Conservation (phyloP, 2,113 vertebrate species). For the Vombatus ursinus region DNA sequence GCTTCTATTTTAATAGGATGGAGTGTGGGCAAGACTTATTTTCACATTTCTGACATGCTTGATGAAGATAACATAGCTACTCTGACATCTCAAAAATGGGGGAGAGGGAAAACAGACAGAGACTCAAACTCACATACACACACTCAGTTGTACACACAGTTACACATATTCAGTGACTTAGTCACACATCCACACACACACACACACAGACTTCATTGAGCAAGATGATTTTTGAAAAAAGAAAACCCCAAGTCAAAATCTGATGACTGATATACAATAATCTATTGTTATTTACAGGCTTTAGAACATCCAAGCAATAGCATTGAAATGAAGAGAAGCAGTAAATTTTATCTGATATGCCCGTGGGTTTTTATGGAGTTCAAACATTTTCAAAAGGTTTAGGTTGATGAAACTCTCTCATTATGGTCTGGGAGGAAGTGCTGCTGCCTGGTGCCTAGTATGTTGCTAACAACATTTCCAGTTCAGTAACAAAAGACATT, state of each 20-base stretch:
- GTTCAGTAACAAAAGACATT: constrained; percentile 36
- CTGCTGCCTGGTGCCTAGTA: constrained; percentile 29
- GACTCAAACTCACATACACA: not conserved
- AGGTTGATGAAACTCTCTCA: constrained; percentile 57
- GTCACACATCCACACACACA: not conserved
- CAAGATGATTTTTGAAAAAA: constrained; percentile 59
- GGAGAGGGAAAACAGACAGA: not conserved
- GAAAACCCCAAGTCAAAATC: constrained; percentile 77
- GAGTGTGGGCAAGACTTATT: constrained; percentile 46
- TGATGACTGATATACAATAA: constrained; percentile 63
- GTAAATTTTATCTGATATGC: constrained; percentile 65
- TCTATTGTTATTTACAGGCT: constrained; percentile 81
- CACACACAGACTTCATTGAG: constrained; percentile 30
- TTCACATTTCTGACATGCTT: constrained; percentile 58
- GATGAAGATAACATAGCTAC: constrained; percentile 62
- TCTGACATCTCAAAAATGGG: constrained; percentile 49
- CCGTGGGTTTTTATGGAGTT: constrained; percentile 60
- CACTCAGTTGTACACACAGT: not conserved
- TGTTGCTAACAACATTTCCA: constrained; percentile 56
- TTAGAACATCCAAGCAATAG: constrained; percentile 52
- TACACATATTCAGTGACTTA: not conserved
- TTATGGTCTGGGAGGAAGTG: constrained; percentile 53
- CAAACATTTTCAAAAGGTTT: constrained; percentile 48
- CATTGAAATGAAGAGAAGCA: constrained; percentile 58
- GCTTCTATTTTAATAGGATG: constrained; percentile 17